Base-by-base conservation (phyloP, 2,888 invertebrate genomes). In the Antheraea assamensis region DNA sequence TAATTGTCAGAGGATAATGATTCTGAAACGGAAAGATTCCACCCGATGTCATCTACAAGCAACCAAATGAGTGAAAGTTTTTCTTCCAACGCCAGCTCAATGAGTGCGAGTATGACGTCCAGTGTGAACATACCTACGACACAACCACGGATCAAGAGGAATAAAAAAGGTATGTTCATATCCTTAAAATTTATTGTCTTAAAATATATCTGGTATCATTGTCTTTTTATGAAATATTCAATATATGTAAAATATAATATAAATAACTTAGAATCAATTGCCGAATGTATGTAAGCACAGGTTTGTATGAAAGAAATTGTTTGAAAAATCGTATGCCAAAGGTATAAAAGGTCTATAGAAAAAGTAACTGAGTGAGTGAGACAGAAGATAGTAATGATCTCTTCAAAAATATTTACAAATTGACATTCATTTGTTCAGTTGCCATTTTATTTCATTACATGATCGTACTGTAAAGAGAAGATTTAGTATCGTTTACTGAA, bases 81-180 rank as follows among this genome's bases (percentile, higher is more conserved):
- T 71, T 88, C 95, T 0, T 96, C 96, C 0, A 96, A 95, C 5
- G 95, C 95, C 15, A 95, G 96, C 77, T 96, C 96, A 19, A 96
- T 97, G 96, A 96, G 96, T 76, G 95, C 96, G 17, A 97, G 97
- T 78, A 94, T 96, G 85, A 95, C 95, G 10, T 96, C 96, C 0
- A 96, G 96, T 78, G 91, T 95, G 78, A 95, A 94, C 79, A 75
- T 90, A 71, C 88, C 92, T 0, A 84, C 89, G 0, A 81, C 87
- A 0, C 90, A 90, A 72, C 90, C 92, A 1, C 80, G 91, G 74
- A 88, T 93, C 78, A 93, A 92, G 75, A 85, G 93, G 72, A 95
- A 93, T 76, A 92, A 89, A 73, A 93, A 92, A 87, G 90, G 94
- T 92, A 81, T 30, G 4, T n/a, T 64, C 61, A 64, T 17, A 64